Conservation (phyloP, 2,797 vertebrate genomes). For the Kryptopterus vitreolus region DNA sequence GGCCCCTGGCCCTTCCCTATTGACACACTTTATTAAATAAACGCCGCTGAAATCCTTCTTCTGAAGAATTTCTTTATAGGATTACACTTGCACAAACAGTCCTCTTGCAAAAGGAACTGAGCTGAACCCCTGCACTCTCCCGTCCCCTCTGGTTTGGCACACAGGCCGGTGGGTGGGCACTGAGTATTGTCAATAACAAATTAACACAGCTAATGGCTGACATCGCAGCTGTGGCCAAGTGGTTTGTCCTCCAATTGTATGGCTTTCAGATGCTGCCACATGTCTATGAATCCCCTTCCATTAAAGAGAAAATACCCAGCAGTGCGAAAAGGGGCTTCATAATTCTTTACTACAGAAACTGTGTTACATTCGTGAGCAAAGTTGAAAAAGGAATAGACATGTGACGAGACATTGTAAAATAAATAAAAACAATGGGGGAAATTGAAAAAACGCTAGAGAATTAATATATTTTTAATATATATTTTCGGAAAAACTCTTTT, state of each 20-base stretch:
- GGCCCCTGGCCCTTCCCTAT: slow-evolving; percentile 60
- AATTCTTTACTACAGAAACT: slow-evolving; percentile 34
- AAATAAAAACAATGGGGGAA: not conserved
- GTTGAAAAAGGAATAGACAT: slow-evolving; percentile 24
- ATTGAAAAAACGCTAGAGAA: slow-evolving; percentile 1
- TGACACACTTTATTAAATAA: slow-evolving; percentile 76
- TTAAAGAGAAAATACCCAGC: slow-evolving; percentile 63
- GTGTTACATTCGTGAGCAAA: slow-evolving; percentile 21
- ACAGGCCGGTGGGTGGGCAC: slow-evolving; percentile 39
- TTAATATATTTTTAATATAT: not conserved
- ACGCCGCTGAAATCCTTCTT: slow-evolving; percentile 65
- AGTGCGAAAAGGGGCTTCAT: slow-evolving; percentile 29
- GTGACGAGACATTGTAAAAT: not conserved
- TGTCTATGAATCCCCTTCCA: slow-evolving; percentile 49
- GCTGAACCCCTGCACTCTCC: slow-evolving; percentile 21
- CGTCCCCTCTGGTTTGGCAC: not conserved
- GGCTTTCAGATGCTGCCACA: slow-evolving; percentile 63
- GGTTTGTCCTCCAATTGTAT: slow-evolving; percentile 61
- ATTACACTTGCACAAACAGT: slow-evolving; percentile 73
- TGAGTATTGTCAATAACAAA: slow-evolving; percentile 55
- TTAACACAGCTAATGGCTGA: slow-evolving; percentile 63
- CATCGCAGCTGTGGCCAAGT: slow-evolving; percentile 65
- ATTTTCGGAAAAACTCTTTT: not conserved
- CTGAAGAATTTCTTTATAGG: slow-evolving; percentile 73
- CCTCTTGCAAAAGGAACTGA: slow-evolving; percentile 60